A percentile compares a stretch with the other conserved stretches of the same genome.
Evolutionary conservation across 2,113 vertebrate genomes (phyloP).

Genomic region (Pholis gunnellus): DNA sequence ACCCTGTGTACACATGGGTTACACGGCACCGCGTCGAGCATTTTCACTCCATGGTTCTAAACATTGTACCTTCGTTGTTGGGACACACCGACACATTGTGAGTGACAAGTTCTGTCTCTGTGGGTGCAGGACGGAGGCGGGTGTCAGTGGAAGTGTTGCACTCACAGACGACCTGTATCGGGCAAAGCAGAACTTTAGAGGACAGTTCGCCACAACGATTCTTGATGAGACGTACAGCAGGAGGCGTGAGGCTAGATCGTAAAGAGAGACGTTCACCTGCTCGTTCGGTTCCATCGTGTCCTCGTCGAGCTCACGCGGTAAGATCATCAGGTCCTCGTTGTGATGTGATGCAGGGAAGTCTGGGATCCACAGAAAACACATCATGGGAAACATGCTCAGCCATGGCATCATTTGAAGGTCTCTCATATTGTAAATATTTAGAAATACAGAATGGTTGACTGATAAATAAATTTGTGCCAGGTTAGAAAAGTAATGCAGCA

Average conservation of each 20-base stretch:
- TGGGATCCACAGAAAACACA: conserved; percentile 19
- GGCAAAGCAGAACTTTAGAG: not conserved
- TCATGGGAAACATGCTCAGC: not conserved
- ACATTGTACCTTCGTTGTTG: conserved; percentile 41
- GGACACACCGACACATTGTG: conserved; percentile 12
- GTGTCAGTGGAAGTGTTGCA: conserved; percentile 5
- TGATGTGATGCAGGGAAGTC: conserved; percentile 43
- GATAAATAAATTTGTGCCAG: not conserved
- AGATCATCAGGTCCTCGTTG: conserved; percentile 63
- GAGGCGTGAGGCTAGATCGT: not conserved
- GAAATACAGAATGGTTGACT: not conserved
- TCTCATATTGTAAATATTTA: not conserved
- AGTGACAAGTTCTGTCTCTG: conserved; percentile 2
- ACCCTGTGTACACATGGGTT: no score
- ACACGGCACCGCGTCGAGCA: no score
- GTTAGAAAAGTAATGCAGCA: not conserved
- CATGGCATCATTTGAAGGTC: not conserved
- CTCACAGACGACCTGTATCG: conserved; percentile 57
- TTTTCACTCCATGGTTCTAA: not conserved
- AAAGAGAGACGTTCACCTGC: conserved; percentile 76
- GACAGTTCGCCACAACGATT: not conserved
- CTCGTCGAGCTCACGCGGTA: conserved; percentile 70
- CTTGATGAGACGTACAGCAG: not conserved
- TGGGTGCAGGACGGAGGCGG: not conserved
- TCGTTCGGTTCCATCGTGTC: conserved; percentile 74